Evolutionary conservation across 1,140 invertebrate species (phyloP), one percentile per base, ranked within the genome.

Genomic region (Achroia grisella): DNA sequence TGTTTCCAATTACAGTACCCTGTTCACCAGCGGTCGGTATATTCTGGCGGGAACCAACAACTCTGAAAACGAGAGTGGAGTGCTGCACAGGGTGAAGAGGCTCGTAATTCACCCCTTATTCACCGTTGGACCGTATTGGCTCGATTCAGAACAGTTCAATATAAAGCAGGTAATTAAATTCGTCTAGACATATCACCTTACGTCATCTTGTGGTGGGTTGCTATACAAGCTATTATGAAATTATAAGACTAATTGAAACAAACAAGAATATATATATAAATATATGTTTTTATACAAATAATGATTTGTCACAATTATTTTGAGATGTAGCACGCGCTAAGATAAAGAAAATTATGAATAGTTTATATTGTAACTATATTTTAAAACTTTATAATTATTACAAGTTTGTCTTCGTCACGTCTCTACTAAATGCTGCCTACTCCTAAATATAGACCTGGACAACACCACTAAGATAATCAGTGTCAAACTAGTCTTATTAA

Each of bases 51-150:
- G 78, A 27, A 84, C 78, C 11, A 72, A 76, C 56, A 72, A 79
- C 49, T 63, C 73, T 1, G 62, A 59, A 0, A 55, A 81, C 46
- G 67, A 42, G 27, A 61, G 34, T 12, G 81, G 78, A 9, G 49
- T 71, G 8, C 36, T 8, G 5, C 35, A 45, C 1, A 48, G 37
- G 2, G 69, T 82, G 8, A 81, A 81, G 50, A 51, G 59, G 28
- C 54, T 74, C 5, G 17, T 71, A 36, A 47, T 84, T 5, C 80
- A 84, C 36, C 80, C 80, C 1, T 62, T 63, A 0, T 84, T 84
- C 58, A 44, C 60, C 8, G 78, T 84, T 8, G 80, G 80, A 2
- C 80, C 80, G 1, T 84, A 84, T 56, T 84, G 80, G 80, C 60
- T 84, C 4, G 50, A 79, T 42, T 55, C 71, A 3, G 30, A 60